Conservation (phyloP, 2,113 vertebrate genomes). For the Sylvia atricapilla region DNA sequence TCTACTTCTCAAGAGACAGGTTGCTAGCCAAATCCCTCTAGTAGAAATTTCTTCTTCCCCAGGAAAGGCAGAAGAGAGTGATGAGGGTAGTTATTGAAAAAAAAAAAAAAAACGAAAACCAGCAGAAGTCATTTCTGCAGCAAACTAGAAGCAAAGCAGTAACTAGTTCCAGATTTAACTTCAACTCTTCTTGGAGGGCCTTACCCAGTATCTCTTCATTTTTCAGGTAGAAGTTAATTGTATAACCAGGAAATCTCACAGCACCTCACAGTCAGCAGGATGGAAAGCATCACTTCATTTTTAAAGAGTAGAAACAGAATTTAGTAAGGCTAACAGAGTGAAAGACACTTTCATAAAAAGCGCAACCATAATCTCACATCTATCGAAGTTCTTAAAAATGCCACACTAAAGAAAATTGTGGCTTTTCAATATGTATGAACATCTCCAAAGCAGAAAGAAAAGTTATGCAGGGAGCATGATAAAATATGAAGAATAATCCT, state of each 20-base stretch:
- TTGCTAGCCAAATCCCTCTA: neutral
- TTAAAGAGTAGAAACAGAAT: neutral
- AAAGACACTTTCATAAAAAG: neutral
- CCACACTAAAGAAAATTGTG: neutral
- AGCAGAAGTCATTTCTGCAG: neutral
- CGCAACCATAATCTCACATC: neutral
- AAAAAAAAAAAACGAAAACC: neutral
- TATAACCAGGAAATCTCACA: neutral
- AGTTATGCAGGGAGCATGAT: rapidly evolving
- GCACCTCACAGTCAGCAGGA: neutral
- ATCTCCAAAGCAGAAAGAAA: neutral
- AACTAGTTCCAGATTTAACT: neutral
- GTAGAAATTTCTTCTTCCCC: neutral
- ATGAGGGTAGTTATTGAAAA: neutral
- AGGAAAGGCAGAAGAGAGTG: neutral
- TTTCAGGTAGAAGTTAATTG: neutral
- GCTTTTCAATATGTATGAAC: rapidly evolving
- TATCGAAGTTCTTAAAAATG: neutral
- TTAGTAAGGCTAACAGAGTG: neutral
- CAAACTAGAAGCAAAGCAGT: neutral
- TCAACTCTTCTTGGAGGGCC: neutral
- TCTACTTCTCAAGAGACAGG: neutral
- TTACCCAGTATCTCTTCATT: neutral
- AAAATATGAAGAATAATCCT: neutral
- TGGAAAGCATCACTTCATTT: neutral